These are phyloP conservation scores for Micronycteris hirsuta DNA, from an alignment of 2,113 vertebrate species.

Conservation along the genomic window DNA sequence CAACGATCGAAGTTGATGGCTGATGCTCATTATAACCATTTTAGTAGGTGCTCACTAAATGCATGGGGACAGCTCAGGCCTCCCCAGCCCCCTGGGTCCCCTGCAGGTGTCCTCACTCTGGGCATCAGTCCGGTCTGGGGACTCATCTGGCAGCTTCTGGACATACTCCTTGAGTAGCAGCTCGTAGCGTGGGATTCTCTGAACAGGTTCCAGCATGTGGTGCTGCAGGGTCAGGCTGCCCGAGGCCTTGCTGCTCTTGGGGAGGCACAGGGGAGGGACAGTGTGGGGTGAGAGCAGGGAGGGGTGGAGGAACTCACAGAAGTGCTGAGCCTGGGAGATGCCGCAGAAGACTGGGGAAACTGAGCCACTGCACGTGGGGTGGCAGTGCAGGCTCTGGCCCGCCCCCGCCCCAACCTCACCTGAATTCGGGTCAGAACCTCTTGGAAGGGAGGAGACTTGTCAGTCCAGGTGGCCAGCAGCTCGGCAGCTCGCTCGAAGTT, in stretches of 20 bases:
- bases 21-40: not conserved
- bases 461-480: conserved; percentile 87
- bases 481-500: conserved; percentile 87
- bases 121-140: conserved; percentile 81
- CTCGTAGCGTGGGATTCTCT: conserved; percentile 92
- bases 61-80: not conserved
- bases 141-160: conserved; percentile 82
- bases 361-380: not conserved
- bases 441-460: conserved; percentile 86
- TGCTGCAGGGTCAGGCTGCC: conserved; percentile 85
- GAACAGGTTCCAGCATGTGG: conserved; percentile 90
- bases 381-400: not conserved
- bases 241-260: conserved; percentile 83
- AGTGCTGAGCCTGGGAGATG: not conserved
- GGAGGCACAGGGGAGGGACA: not conserved
- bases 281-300: not conserved
- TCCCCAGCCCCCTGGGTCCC: not conserved
- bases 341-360: not conserved
- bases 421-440: conserved; percentile 86
- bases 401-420: conserved; percentile 64
- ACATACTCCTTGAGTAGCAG: conserved; percentile 91
- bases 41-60: not conserved
- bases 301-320: not conserved
- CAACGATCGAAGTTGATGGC: not conserved
- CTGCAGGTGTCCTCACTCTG: conserved; percentile 80